Base-by-base conservation (phyloP, 92 coral and sea anemone species). In the Umimayanthus chanpuru region DNA sequence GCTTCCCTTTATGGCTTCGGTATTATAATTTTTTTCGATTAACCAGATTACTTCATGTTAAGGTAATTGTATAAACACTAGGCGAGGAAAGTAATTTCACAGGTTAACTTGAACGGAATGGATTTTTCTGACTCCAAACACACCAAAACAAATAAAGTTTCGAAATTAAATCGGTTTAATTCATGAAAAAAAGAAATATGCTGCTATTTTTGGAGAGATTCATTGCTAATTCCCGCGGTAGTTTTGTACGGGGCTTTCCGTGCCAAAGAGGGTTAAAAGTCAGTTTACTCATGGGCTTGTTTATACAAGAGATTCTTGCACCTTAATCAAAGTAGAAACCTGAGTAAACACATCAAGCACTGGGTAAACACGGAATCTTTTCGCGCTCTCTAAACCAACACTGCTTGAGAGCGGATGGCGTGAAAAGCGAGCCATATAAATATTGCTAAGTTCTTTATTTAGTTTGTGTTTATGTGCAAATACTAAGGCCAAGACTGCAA, bases 381-480 rank as follows among this genome's bases (percentile, higher is more conserved):
- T 83, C 26, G 20, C 36, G 65, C 36, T 82, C 10, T 41, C 41
- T 23, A 66, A 49, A 47, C 32, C 50, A 83, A 50, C 87, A 67
- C 65, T 41, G 87, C 77, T 83, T 70, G 87, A 83, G 78, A 82
- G 86, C 76, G 15, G 6, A 83, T 26, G 61, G 77, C 67, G 79
- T 83, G 87, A 83, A 83, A 25, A 71, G 76, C 2, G 64, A 32
- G 64, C 39, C 47, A 44, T 66, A 83, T 29, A 71, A 70, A 83
- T 68, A 83, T 68, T 47, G 87, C n/a, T 81, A 81, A 36, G 23
- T 82, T 83, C 87, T 83, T 83, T 44, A 83, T 83, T 70, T 83
- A 70, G 87, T 83, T 67, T 71, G 77, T 67, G 87, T 83, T 83
- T 83, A 83, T 83, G 67, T 70, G 68, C 87, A 82, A 32, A 82